phyloP scores from a whole-genome alignment of 1,140 invertebrate genomes.

The Carposina sasakii region DNA sequence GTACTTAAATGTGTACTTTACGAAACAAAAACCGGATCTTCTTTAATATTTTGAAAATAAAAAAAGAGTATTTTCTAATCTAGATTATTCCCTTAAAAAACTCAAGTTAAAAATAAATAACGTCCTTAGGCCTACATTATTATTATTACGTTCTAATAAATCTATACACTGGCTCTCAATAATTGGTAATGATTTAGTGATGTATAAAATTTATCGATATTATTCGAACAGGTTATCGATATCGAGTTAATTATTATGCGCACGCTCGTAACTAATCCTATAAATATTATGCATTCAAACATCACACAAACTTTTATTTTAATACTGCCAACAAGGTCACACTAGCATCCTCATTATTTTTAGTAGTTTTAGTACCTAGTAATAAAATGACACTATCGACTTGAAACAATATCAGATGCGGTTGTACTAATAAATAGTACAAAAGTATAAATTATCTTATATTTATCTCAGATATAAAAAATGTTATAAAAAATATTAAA shows the following conservation, averaged over 20 bases:
- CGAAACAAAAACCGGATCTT: constrained; percentile 19
- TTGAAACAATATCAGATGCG: no score
- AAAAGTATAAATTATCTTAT: no score
- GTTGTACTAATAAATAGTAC: no score
- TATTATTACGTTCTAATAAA: constrained; percentile 26
- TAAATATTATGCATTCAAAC: constrained; percentile 38
- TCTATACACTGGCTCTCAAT: constrained; percentile 39
- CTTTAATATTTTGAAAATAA: constrained; percentile 18
- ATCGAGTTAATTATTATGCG: no score
- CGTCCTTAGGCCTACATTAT: constrained; percentile 30
- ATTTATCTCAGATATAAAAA: no score
- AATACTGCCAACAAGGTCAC: constrained; percentile 58
- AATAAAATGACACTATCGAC: no score
- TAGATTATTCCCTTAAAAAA: constrained; percentile 16
- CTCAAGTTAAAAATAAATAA: constrained; percentile 51
- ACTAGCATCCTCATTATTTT: no score
- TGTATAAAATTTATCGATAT: not conserved
- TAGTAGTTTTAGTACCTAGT: no score
- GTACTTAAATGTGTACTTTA: constrained; percentile 36
- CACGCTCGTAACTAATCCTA: no score
- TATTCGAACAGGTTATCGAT: no score
- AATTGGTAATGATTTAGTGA: not conserved
- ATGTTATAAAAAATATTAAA: no score
- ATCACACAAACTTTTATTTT: constrained; percentile 41
- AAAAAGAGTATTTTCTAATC: constrained; percentile 18